Percentiles rank a stretch among this genome's conserved stretches.
phyloP scores from a whole-genome alignment of 2,888 invertebrate species.

The Tipula helvola region DNA sequence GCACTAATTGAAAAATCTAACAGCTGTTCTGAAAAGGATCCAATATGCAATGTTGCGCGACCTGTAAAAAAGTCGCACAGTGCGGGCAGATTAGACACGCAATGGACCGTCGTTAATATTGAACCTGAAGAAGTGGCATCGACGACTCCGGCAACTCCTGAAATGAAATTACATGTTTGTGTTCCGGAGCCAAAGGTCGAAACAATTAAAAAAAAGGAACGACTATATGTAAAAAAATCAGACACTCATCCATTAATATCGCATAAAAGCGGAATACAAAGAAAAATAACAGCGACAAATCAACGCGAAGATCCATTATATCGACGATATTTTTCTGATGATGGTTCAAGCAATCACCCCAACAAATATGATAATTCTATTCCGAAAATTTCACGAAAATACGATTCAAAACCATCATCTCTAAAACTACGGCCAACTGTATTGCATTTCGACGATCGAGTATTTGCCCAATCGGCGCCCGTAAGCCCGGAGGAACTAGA shows the following conservation, averaged over 20 bases:
- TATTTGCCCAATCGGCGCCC: slow-evolving; percentile 18
- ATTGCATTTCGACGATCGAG: neutral
- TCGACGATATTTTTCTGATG: slow-evolving; percentile 14
- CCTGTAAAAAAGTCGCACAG: slow-evolving; percentile 30
- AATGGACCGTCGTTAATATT: slow-evolving; percentile 14
- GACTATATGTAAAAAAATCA: slow-evolving; percentile 30
- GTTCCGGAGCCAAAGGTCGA: neutral
- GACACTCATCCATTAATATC: slow-evolving; percentile 17
- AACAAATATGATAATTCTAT: slow-evolving; percentile 29
- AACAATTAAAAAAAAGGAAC: slow-evolving; percentile 18
- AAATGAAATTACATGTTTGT: neutral
- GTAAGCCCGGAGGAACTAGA: slow-evolving; percentile 21
- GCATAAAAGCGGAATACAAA: slow-evolving; percentile 18
- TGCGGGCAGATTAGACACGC: slow-evolving; percentile 25
- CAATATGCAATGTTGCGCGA: slow-evolving; percentile 18
- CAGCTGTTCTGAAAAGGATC: slow-evolving; percentile 9
- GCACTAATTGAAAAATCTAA: slow-evolving; percentile 7
- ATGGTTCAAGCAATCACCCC: slow-evolving; percentile 18
- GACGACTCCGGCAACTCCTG: neutral
- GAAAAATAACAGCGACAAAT: slow-evolving; percentile 21
- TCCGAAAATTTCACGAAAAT: slow-evolving; percentile 30
- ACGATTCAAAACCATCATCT: slow-evolving; percentile 26
- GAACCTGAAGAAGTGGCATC: neutral
- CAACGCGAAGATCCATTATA: slow-evolving; percentile 18
- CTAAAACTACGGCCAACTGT: slow-evolving; percentile 20